Evolutionary conservation across 2,797 vertebrate species (phyloP).

Genomic region (Holocentrus rufus): DNA sequence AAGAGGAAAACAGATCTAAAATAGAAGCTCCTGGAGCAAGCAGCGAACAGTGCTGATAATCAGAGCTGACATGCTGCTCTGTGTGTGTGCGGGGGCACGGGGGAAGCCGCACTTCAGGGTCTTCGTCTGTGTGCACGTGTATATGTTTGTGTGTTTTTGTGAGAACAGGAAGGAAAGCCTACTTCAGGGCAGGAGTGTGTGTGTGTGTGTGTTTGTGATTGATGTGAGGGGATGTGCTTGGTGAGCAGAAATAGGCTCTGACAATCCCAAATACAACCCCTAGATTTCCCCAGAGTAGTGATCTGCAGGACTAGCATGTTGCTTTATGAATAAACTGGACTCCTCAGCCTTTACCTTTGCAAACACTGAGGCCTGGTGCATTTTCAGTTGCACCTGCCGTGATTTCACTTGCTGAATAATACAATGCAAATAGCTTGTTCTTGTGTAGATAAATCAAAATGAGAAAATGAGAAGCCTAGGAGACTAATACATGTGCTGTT

Average conservation of each 20-base stretch:
- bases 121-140: constrained; percentile 35
- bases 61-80: constrained; percentile 70
- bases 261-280: constrained; percentile 51
- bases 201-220: constrained; percentile 37
- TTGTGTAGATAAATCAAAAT: too few species aligned
- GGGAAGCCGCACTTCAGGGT: constrained; percentile 72
- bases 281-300: constrained; percentile 41
- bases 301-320: constrained; percentile 17
- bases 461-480: too few species aligned
- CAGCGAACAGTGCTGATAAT: constrained; percentile 61
- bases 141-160: constrained; percentile 35
- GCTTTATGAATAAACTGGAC: constrained; percentile 11
- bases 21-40: constrained; percentile 77
- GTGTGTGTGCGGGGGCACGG: constrained; percentile 52
- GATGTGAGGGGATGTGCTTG: constrained; percentile 66
- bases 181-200: constrained; percentile 16
- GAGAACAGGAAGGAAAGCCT: constrained; percentile 52
- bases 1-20: constrained; percentile 64
- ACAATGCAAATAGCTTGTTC: too few species aligned
- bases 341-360: constrained; percentile 7
- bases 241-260: constrained; percentile 51
- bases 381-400: not conserved
- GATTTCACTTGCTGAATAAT: too few species aligned
- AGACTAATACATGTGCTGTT: too few species aligned
- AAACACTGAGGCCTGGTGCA: not conserved